Evolutionary conservation across 2,797 vertebrate genomes (phyloP).

Genomic region (Cossypha polioptera): DNA sequence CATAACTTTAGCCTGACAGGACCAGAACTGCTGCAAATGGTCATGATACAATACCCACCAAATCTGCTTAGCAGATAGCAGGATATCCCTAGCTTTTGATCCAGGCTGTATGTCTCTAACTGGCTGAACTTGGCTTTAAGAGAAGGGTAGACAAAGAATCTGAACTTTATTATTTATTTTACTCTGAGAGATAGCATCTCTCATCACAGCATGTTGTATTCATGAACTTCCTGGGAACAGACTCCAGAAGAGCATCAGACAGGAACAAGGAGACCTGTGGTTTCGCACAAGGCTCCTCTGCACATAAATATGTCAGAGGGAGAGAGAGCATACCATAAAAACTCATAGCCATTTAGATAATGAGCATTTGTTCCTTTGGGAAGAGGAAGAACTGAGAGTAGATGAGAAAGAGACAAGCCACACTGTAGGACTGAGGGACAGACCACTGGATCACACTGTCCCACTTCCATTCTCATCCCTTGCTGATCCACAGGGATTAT

Average conservation of each 20-base stretch:
- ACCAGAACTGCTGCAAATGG: not conserved
- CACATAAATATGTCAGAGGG: not conserved
- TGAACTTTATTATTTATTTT: not conserved
- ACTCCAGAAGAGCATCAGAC: not conserved
- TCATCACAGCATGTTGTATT: not conserved
- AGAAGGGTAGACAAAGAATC: not conserved
- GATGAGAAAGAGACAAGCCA: not conserved
- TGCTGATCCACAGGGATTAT: constrained; percentile 80
- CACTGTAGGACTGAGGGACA: not conserved
- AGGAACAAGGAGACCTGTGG: not conserved
- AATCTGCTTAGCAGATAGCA: not conserved
- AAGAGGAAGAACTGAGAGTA: not conserved
- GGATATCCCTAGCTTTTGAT: not conserved
- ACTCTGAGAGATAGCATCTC: not conserved
- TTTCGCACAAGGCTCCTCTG: not conserved
- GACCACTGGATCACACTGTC: not conserved
- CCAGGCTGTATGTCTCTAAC: not conserved
- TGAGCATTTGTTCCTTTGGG: not conserved
- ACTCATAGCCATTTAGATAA: not conserved
- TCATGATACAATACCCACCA: not conserved
- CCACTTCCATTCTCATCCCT: not conserved
- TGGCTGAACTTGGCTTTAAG: not conserved
- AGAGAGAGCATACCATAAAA: not conserved
- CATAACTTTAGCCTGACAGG: not conserved
- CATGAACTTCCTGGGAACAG: not conserved